Conservation (phyloP, 2,113 vertebrate genomes). For the Clarias batrachus region DNA sequence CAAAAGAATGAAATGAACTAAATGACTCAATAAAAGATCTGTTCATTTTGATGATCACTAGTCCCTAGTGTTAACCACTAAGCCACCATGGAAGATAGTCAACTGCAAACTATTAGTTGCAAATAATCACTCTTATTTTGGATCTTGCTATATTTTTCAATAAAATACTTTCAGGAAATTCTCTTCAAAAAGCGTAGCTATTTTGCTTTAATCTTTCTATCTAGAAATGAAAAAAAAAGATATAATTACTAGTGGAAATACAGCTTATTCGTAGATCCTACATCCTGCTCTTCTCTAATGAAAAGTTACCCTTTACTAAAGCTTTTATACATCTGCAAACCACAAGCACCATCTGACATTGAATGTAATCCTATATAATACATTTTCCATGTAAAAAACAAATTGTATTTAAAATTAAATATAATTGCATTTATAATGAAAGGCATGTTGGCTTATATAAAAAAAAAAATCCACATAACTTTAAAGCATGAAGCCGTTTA, state of each 20-base stretch:
- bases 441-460: neutral
- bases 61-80: too few relatives aligned
- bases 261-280: neutral
- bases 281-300: neutral
- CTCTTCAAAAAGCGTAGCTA: neutral
- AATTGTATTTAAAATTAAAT: neutral
- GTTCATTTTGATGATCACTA: too few relatives aligned
- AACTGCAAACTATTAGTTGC: neutral
- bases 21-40: too few relatives aligned
- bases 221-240: neutral
- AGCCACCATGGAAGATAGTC: neutral
- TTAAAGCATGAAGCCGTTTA: neutral
- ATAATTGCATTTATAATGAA: neutral
- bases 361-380: neutral
- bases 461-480: neutral
- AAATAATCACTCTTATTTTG: neutral
- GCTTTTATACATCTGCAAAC: neutral
- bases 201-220: neutral
- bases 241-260: neutral
- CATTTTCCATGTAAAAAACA: neutral
- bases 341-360: neutral
- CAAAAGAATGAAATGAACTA: too few relatives aligned
- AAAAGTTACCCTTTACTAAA: neutral
- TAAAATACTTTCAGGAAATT: neutral
- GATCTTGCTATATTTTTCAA: neutral